Evolutionary conservation across 2,113 vertebrate species (phyloP), one percentile per base, ranked within the genome.

Genomic region (Myxocyprinus asiaticus): DNA sequence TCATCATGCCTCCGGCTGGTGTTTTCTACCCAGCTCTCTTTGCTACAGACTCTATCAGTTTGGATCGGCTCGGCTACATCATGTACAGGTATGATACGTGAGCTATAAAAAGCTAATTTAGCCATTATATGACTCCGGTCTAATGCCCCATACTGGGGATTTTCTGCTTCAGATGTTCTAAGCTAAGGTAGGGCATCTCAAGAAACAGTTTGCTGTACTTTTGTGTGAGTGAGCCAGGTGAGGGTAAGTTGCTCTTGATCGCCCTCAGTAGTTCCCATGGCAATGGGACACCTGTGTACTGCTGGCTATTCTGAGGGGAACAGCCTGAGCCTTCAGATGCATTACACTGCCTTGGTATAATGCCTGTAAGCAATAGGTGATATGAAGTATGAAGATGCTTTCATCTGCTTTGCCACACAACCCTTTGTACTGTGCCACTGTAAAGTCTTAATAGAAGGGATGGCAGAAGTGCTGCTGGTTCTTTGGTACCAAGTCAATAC

Each of bases 41-140:
- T 55, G 91, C 94, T 86, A 88, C 92, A 62, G 94, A 97, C 86
- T 85, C 95, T 0, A 85, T 94, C 79, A 94, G 82, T 63, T 87
- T 99, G 78, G 95, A 99, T 89, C 91, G 93, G 22, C 94, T 97
- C 73, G 95, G 96, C 86, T 91, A 94, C 87, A 94, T 98, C 83
- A 96, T 99, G 95, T 88, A 92, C 93, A 97, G 96, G 98, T 99
- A 79, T 12, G 51, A 15, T 44, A 43, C 44, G 11, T 65, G 50
- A 78, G 8, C 78, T 66, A 9, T 79, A 50, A 33, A 33, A 33
- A 33, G 22, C 22, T 33, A 33, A 45, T 63, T 76, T 6, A 10
- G 43, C 15, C 7, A 1, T 17, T 15, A 64, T 64, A 43, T 64
- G 22, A 33, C 22, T 33, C 22, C 22, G 3, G 22, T 4, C 8